Conservation (phyloP, 2,113 vertebrate species). For the Delphinus delphis region DNA sequence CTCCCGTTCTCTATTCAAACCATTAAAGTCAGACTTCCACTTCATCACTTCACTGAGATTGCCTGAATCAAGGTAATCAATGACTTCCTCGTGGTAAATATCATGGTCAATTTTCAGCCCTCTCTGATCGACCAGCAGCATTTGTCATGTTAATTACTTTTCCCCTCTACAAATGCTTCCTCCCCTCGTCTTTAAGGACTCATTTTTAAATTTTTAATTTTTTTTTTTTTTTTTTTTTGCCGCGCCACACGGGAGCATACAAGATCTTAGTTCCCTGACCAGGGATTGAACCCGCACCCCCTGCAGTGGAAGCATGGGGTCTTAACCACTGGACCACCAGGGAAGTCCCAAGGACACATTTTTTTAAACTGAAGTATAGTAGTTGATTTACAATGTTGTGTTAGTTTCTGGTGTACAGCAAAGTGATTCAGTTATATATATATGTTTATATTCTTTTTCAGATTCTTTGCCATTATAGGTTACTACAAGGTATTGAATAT, state of each 20-base stretch:
- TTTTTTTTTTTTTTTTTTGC: too few relatives aligned
- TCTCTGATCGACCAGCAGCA: background rate
- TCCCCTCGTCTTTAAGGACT: background rate
- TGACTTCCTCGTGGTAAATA: background rate
- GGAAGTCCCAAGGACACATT: background rate
- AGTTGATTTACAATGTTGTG: background rate
- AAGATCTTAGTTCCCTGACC: too few relatives aligned
- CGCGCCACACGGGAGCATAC: too few relatives aligned
- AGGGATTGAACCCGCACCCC: too few relatives aligned
- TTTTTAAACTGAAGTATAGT: background rate
- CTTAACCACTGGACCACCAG: too few relatives aligned
- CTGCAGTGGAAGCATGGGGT: too few relatives aligned
- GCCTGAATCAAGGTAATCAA: background rate
- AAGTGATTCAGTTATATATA: background rate
- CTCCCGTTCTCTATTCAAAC: background rate
- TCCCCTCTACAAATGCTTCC: background rate
- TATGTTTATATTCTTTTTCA: background rate
- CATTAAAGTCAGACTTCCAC: background rate
- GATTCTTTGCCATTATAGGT: background rate
- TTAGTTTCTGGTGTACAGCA: background rate
- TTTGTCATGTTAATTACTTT: background rate
- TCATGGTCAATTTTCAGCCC: background rate
- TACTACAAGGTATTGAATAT: background rate
- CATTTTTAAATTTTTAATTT: too few relatives aligned
- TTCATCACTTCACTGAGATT: background rate